Base-by-base conservation (phyloP, 2,888 invertebrate genomes). In the Spodoptera littoralis region DNA sequence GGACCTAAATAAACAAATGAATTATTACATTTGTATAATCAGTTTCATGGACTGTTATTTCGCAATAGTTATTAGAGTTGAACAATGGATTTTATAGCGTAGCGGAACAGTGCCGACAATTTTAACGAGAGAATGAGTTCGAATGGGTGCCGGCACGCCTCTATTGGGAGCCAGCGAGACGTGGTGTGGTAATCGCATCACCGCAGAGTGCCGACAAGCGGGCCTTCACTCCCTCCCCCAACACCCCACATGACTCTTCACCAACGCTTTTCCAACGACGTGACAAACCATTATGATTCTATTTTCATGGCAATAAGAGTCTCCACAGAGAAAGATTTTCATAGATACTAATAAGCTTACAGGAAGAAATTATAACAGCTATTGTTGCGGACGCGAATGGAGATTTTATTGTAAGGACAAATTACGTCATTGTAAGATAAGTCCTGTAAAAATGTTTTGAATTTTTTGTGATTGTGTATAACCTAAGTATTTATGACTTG, bases 101-200 rank as follows among this genome's bases (percentile, higher is more conserved):
- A 88, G 87, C 87, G 89, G 87, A 90, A 92, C 92, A 91, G 87
- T 91, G 89, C 88, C 84, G 84, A 81, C 92, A 94, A 93, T 94
- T 93, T 94, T 91, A 93, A 92, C 94, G 88, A 86, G 80, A 91
- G 90, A 91, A 88, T 84, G 91, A 80, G 67, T 87, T 82, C 84
- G 89, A 94, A 94, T 93, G 84, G 89, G 78, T 82, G 81, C 76
- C 84, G 80, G 83, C 83, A 84, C 87, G 88, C 77, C 82, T 85
- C 88, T 90, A 96, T 96, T 95, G 95, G 92, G 91, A 92, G 81
- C 94, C 96, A 95, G 89, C 95, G 96, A 96, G 95, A 95, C 96
- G 96, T 95, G 94, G 93, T 85, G 94, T 89, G 84, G 94, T 96
- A 96, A 96, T 96, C 96, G 95, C 96, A 96, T 96, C 96, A 96